These are phyloP conservation scores for Channa striata DNA, from an alignment of 2,797 vertebrate species.

Conservation along the genomic window DNA sequence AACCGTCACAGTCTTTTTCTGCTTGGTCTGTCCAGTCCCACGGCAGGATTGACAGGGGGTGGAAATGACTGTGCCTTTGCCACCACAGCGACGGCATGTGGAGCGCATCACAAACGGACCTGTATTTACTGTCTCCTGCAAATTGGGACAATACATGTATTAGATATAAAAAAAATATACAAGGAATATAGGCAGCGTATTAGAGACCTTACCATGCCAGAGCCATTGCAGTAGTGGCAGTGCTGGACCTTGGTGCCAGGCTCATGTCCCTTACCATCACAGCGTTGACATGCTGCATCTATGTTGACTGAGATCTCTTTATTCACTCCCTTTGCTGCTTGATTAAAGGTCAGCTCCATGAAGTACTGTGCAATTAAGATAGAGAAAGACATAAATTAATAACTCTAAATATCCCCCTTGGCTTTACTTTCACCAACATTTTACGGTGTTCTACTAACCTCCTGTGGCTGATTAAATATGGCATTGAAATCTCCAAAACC, in stretches of 20 bases:
- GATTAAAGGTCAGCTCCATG: conserved; percentile 96
- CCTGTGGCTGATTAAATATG: conserved; percentile 94
- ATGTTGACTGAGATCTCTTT: conserved; percentile 93
- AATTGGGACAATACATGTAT: neutral
- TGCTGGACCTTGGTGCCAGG: conserved; percentile 93
- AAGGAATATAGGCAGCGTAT: fast-evolving
- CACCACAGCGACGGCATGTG: conserved; percentile 92
- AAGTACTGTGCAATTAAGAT: conserved; percentile 84
- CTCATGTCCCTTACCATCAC: conserved; percentile 91
- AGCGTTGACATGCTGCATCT: conserved; percentile 90
- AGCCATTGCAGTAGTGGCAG: conserved; percentile 92
- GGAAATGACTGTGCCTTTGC: conserved; percentile 90
- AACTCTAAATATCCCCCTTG: neutral
- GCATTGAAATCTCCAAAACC: conserved; percentile 91
- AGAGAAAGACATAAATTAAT: neutral
- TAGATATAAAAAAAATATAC: neutral
- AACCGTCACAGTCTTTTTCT: conserved; percentile 91
- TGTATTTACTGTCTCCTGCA: conserved; percentile 95
- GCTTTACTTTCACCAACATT: neutral
- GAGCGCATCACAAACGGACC: conserved; percentile 99
- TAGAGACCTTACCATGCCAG: conserved; percentile 91
- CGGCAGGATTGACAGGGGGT: conserved; percentile 89
- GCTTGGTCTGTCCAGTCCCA: conserved; percentile 93
- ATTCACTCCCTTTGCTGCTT: conserved; percentile 97
- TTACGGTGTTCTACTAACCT: conserved; percentile 81